phyloP scores from a whole-genome alignment of 1,140 invertebrate genomes.

The Formica selysi region DNA sequence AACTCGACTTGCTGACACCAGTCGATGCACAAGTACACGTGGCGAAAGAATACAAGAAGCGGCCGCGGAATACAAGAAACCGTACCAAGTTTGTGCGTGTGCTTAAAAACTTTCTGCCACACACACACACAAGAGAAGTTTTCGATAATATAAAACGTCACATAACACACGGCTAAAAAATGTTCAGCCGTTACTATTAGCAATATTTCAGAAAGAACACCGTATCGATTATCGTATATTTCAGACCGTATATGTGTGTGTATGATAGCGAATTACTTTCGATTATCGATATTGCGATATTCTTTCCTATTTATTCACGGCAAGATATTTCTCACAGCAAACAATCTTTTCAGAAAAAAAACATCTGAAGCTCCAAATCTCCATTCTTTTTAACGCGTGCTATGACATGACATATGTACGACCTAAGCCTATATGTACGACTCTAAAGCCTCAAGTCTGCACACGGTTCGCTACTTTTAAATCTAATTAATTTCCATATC shows the following conservation, averaged over 20 bases:
- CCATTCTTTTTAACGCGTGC: neutral
- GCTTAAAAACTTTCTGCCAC: constrained; percentile 19
- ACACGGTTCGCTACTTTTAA: neutral
- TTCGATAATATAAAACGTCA: neutral
- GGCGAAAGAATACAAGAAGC: constrained; percentile 26
- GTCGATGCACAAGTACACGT: constrained; percentile 66
- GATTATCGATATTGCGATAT: neutral
- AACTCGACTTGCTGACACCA: constrained; percentile 71
- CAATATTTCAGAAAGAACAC: neutral
- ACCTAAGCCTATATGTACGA: neutral
- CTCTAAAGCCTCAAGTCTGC: neutral
- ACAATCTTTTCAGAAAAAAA: neutral
- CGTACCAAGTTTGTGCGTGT: constrained; percentile 20
- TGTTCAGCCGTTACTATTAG: constrained; percentile 14
- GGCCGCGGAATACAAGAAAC: constrained; percentile 22
- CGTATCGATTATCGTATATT: constrained; percentile 11
- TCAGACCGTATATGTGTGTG: neutral
- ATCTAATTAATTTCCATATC: neutral
- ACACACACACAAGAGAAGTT: neutral
- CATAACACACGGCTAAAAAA: neutral
- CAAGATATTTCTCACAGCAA: neutral
- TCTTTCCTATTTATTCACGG: neutral
- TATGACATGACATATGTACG: neutral
- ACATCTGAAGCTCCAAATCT: neutral
- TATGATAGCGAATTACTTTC: neutral